Evolutionary conservation across 2,888 invertebrate species (phyloP), one percentile per base, ranked within the genome.

Genomic region (Eilema caniola): DNA sequence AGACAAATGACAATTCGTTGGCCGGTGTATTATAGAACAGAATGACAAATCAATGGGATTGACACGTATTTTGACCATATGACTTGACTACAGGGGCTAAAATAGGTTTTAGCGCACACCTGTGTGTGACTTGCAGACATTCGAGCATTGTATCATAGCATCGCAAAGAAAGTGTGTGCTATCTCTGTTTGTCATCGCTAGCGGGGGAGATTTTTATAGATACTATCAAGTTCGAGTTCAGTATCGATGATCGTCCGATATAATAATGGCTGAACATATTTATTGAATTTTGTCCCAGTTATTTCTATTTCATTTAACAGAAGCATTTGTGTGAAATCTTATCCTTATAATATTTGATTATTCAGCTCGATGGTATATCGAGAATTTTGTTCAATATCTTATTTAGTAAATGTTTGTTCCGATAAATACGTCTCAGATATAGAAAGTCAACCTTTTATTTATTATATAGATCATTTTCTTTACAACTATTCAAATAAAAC

Each of bases 141-240:
- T 0, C 8, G 20, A 28, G 25, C 28, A 28, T 25, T 20, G 11
- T 47, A 5, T 25, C 20, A n/a, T 47, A 4, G 62, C 25, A 62
- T 56, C 60, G n/a, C 23, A 56, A 31, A 56, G 57, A 65, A 57
- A 70, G 60, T 82, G 82, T 84, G 84, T 71, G 75, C 83, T 85
- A 86, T 86, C 84, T 28, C 75, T 66, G 61, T 76, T 69, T 72
- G 67, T 63, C 80, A 82, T 81, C 81, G 61, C n/a, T n/a, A n/a
- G n/a, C 41, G 62, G 60, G 33, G 62, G 66, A 59, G 80, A 78
- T 76, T 61, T 63, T 25, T 47, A 59, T 41, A 64, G 67, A 69
- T 70, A 77, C 74, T 71, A 66, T 62, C 11, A 23, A 66, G 53
- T 37, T 57, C 56, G 59, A 33, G 66, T 14, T 59, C 62, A 72